A percentile compares a stretch with the other conserved stretches of the same genome.
These are phyloP conservation scores for Chelonoidis abingdonii DNA, from an alignment of 2,113 vertebrate genomes.

Conservation along the genomic window DNA sequence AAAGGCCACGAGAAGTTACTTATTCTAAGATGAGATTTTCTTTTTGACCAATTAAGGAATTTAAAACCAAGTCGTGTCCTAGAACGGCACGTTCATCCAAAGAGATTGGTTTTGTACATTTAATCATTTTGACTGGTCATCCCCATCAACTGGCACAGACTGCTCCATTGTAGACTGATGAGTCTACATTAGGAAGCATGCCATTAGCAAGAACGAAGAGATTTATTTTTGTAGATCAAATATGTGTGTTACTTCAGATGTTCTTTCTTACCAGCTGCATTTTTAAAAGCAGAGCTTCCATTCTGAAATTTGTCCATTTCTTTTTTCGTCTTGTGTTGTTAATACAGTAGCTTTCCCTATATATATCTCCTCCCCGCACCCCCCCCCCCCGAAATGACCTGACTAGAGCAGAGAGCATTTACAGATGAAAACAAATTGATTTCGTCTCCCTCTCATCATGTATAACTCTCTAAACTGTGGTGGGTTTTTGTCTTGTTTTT, in stretches of 20 bases:
- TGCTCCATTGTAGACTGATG: conserved; percentile 34
- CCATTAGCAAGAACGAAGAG: background rate
- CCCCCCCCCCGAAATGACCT: background rate
- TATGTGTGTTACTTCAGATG: background rate
- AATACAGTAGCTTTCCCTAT: no score
- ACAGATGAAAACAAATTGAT: background rate
- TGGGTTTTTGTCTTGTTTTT: background rate
- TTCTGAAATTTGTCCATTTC: background rate
- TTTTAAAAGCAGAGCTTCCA: conserved; percentile 29
- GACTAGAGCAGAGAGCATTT: background rate
- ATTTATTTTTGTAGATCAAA: conserved; percentile 43
- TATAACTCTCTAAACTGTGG: background rate
- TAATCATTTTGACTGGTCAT: conserved; percentile 42
- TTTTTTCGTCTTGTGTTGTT: background rate
- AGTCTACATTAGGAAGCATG: background rate
- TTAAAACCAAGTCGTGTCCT: background rate
- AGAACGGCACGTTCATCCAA: conserved; percentile 21
- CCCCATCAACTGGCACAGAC: background rate
- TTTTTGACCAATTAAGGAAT: background rate
- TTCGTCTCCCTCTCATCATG: background rate
- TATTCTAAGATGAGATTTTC: conserved; percentile 9
- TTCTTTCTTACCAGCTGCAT: conserved; percentile 15
- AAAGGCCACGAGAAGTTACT: background rate
- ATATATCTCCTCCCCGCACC: no score
- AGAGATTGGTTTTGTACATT: conserved; percentile 30